These are phyloP conservation scores for Corbicula japonica DNA, from an alignment of 2,888 invertebrate genomes.

Conservation along the genomic window DNA sequence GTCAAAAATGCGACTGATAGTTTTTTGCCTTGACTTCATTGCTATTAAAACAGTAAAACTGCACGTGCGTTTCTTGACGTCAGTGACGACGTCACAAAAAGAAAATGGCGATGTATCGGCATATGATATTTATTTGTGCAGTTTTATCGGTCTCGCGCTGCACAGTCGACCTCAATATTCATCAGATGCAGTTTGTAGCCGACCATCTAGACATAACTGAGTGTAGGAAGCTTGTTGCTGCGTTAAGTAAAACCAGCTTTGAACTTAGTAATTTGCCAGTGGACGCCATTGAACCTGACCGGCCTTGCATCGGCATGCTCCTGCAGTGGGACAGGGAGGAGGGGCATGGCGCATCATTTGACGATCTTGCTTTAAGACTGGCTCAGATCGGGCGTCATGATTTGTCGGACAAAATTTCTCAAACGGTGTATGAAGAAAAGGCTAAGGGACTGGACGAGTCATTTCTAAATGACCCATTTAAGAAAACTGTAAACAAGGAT, in stretches of 20 bases:
- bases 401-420: constrained; percentile 76
- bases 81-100: constrained; percentile 10
- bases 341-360: constrained; percentile 75
- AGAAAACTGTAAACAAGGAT: constrained; percentile 64
- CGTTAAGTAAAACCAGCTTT: constrained; percentile 68
- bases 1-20: neutral
- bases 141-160: neutral
- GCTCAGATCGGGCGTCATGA: constrained; percentile 76
- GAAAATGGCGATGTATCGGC: neutral
- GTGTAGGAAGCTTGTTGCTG: constrained; percentile 73
- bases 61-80: neutral
- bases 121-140: neutral
- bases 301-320: constrained; percentile 74
- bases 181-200: constrained; percentile 80
- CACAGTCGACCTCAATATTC: constrained; percentile 78
- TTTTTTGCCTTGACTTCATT: constrained; percentile 6
- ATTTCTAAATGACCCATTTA: constrained; percentile 75
- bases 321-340: constrained; percentile 75
- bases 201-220: constrained; percentile 76
- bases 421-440: constrained; percentile 75
- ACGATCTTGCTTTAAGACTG: constrained; percentile 77
- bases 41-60: neutral
- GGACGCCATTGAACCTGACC: constrained; percentile 43
- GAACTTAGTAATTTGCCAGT: constrained; percentile 48
- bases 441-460: constrained; percentile 66